phyloP scores from a whole-genome alignment of 2,888 invertebrate species.

The Eristalinus aeneus region DNA sequence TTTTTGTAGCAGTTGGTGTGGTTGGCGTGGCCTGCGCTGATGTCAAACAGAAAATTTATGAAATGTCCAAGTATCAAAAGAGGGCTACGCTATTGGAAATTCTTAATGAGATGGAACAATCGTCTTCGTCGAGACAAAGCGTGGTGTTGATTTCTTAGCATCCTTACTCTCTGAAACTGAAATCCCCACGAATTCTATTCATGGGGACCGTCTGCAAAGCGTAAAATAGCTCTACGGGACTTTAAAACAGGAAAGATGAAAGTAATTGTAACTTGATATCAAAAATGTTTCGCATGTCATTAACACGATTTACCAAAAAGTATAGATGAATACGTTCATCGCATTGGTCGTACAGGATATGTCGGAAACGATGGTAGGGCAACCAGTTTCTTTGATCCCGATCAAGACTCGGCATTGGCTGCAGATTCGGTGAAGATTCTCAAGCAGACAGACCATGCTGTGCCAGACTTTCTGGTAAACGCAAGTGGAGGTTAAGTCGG shows the following conservation, averaged over 20 bases:
- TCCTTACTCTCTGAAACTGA: conserved; percentile 89
- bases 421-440: conserved; percentile 87
- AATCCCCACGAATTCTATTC: conserved; percentile 96
- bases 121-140: conserved; percentile 95
- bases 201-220: conserved; percentile 97
- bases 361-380: conserved; percentile 95
- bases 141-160: conserved; percentile 94
- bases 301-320: conserved; percentile 94
- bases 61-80: conserved; percentile 88
- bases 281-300: conserved; percentile 93
- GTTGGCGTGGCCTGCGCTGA: conserved; percentile 96
- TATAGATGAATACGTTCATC: conserved; percentile 96
- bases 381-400: conserved; percentile 90
- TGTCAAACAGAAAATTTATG: conserved; percentile 89
- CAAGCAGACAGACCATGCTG: conserved; percentile 88
- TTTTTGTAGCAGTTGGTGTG: conserved; percentile 95
- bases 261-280: conserved; percentile 92
- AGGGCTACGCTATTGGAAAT: conserved; percentile 85
- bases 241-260: conserved; percentile 89
- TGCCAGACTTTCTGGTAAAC: conserved; percentile 88
- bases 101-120: conserved; percentile 83
- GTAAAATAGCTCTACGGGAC: conserved; percentile 96
- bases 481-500: conserved; percentile 81
- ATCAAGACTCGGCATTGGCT: conserved; percentile 84
- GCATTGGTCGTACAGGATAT: conserved; percentile 96